phyloP scores from a whole-genome alignment of 1,140 invertebrate genomes.

The Zaprionus davidi region DNA sequence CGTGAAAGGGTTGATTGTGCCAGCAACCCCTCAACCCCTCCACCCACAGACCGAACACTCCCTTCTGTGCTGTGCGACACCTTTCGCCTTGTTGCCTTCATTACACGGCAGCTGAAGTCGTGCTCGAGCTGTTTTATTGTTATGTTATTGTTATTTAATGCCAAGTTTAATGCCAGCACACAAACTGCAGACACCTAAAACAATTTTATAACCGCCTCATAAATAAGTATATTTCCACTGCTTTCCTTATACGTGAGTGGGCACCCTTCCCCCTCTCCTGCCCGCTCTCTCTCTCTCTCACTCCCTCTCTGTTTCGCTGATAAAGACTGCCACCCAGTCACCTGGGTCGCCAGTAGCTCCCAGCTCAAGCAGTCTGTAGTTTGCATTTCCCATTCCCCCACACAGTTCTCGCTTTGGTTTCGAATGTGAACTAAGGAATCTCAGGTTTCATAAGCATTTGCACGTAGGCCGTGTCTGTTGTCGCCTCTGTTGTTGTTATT shows the following conservation, averaged over 20 bases:
- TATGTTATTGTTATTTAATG: conserved; percentile 80
- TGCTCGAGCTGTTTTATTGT: conserved; percentile 66
- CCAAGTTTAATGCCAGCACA: conserved; percentile 73
- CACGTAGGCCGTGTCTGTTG: conserved; percentile 64
- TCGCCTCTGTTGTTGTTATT: conserved; percentile 25
- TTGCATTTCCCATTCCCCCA: conserved; percentile 30
- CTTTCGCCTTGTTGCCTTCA: conserved; percentile 26
- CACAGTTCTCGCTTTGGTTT: conserved; percentile 55
- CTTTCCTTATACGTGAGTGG: conserved; percentile 64
- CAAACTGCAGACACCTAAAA: conserved; percentile 63
- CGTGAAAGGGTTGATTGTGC: conserved; percentile 56
- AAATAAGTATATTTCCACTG: conserved; percentile 69
- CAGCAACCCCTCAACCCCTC: background rate
- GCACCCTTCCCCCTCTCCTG: conserved; percentile 8
- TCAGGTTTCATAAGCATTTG: conserved; percentile 70
- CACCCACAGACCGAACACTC: background rate
- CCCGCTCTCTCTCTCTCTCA: conserved; percentile 9
- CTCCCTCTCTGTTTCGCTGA: conserved; percentile 26
- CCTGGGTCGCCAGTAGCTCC: conserved; percentile 21
- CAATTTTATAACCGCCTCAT: conserved; percentile 76
- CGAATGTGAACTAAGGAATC: conserved; percentile 63
- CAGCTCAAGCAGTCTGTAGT: conserved; percentile 10
- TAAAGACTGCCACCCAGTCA: conserved; percentile 49
- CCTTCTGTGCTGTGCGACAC: background rate
- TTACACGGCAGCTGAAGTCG: conserved; percentile 21